phyloP scores from a whole-genome alignment of 2,888 invertebrate genomes.

The Pachydiplax longipennis region DNA sequence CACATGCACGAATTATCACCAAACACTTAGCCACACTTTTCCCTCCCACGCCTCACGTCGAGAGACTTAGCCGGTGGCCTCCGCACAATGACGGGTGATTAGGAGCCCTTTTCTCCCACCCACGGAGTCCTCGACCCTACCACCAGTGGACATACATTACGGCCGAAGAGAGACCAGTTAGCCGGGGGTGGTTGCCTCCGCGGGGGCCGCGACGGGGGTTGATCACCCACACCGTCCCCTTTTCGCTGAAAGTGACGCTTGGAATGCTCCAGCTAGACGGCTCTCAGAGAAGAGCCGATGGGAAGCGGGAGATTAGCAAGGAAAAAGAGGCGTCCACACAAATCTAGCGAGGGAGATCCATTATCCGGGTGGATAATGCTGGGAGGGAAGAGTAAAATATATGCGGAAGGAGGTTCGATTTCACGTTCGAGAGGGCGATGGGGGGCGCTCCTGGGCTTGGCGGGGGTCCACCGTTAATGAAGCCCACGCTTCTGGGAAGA shows the following conservation, averaged over 20 bases:
- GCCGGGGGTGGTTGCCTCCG: neutral
- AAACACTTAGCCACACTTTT: neutral
- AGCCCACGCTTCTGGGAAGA: neutral
- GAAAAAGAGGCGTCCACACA: neutral
- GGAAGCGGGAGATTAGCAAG: neutral
- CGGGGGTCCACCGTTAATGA: conserved; percentile 8
- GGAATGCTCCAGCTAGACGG: neutral
- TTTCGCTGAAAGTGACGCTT: neutral
- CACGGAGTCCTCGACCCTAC: neutral
- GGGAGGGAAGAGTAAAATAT: conserved; percentile 12
- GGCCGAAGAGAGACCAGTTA: neutral
- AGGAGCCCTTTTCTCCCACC: conserved; percentile 1
- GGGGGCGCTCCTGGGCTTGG: neutral
- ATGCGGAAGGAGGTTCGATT: neutral
- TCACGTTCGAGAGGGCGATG: neutral
- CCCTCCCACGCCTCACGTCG: neutral
- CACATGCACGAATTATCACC: neutral
- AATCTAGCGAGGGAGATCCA: neutral
- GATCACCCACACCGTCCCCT: neutral
- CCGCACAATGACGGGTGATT: conserved; percentile 11
- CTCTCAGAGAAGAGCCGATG: neutral
- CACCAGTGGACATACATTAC: neutral
- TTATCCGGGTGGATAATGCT: neutral
- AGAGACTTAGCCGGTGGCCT: neutral
- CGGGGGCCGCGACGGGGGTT: neutral